Conservation (phyloP, 2,888 invertebrate genomes). For the Drosophila kanekoi region DNA sequence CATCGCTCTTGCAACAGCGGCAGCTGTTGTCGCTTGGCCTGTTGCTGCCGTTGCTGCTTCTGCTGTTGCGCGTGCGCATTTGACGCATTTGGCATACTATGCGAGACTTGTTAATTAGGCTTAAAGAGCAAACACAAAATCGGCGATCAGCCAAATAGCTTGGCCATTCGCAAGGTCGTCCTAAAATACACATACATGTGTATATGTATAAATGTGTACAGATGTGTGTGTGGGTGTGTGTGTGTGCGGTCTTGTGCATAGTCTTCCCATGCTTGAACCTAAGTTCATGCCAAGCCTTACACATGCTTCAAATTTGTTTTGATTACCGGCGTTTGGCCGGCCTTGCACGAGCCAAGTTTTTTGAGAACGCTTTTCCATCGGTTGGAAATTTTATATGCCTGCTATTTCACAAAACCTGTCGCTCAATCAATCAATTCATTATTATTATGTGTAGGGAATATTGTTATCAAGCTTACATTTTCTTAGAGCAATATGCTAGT, state of each 20-base stretch:
- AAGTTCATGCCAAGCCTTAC: background rate
- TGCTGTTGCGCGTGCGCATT: constrained; percentile 62
- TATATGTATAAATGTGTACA: background rate
- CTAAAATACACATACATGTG: background rate
- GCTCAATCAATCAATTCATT: no score
- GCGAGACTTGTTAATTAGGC: constrained; percentile 74
- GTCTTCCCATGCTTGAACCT: no score
- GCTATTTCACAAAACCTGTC: no score
- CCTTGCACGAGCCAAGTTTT: no score
- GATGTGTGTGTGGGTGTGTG: constrained; percentile 1
- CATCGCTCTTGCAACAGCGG: constrained; percentile 27
- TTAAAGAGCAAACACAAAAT: constrained; percentile 37
- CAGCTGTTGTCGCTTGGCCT: constrained; percentile 4
- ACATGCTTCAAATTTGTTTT: background rate
- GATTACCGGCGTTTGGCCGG: no score
- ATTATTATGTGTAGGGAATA: background rate
- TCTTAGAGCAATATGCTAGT: no score
- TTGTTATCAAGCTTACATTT: no score
- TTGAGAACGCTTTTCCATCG: no score
- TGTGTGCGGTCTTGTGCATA: background rate
- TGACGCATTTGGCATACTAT: constrained; percentile 59
- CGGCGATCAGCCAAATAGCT: constrained; percentile 35
- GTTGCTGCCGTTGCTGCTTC: constrained; percentile 12
- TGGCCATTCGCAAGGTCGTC: constrained; percentile 44
- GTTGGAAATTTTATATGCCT: no score